A percentile compares a stretch with the other conserved stretches of the same genome.
Conservation (phyloP, 1,140 invertebrate species). For the Aradophagus sp. region DNA sequence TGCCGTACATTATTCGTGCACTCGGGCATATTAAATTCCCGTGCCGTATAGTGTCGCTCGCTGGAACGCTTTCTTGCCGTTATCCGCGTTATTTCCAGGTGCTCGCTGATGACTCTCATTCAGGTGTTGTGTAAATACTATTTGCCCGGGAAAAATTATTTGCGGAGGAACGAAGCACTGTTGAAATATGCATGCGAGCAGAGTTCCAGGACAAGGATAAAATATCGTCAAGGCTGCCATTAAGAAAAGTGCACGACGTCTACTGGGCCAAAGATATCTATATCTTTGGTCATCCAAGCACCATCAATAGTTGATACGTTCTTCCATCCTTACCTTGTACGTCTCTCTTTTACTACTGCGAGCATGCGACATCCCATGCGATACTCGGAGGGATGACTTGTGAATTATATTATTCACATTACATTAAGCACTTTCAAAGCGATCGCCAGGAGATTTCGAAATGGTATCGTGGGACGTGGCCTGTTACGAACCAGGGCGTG, state of each 20-base stretch:
- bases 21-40: too few species aligned
- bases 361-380: constrained; percentile 27
- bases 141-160: too few species aligned
- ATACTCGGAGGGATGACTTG: constrained; percentile 58
- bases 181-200: too few species aligned
- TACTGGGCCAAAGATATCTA: constrained; percentile 35
- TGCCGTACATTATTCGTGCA: too few species aligned
- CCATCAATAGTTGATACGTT: constrained; percentile 68
- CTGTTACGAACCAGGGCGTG: constrained; percentile 1
- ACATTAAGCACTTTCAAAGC: constrained; percentile 69
- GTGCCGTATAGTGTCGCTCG: too few species aligned
- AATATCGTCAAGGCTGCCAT: constrained; percentile 68
- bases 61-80: too few species aligned
- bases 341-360: constrained; percentile 28
- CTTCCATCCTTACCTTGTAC: constrained; percentile 40
- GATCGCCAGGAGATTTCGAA: constrained; percentile 56
- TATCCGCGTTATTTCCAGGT: too few species aligned
- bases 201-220: constrained; percentile 31
- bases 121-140: too few species aligned
- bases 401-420: constrained; percentile 72
- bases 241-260: constrained; percentile 69
- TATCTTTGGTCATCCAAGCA: constrained; percentile 58
- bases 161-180: too few species aligned
- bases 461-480: constrained; percentile 39
- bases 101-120: too few species aligned